Conservation (phyloP, 1,140 invertebrate species). For the Amphibalanus amphitrite region DNA sequence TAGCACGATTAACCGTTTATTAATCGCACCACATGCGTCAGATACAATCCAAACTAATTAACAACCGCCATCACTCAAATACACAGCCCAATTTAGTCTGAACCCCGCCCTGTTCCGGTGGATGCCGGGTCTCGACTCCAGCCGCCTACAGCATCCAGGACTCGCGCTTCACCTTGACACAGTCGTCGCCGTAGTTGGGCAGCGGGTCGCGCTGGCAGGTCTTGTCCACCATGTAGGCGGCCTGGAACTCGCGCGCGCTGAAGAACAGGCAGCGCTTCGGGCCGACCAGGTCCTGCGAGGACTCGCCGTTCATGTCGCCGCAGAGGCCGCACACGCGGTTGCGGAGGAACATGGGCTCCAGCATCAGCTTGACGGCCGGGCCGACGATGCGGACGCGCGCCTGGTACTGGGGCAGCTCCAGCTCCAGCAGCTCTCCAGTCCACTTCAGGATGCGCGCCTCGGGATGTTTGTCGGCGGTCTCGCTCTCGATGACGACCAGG, state of each 20-base stretch:
- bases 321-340: conserved; percentile 20
- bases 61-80: not conserved
- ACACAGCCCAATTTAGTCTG: not conserved
- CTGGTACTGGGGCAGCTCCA: not conserved
- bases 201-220: not conserved
- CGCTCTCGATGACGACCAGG: conserved; percentile 3
- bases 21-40: not conserved
- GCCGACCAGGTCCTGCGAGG: conserved; percentile 4
- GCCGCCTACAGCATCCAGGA: not conserved
- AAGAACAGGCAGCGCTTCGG: conserved; percentile 11
- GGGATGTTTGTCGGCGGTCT: not conserved
- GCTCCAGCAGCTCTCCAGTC: not conserved
- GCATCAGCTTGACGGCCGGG: conserved; percentile 9
- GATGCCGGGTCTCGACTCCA: no score
- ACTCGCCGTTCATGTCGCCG: conserved; percentile 9
- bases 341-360: conserved; percentile 25
- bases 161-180: not conserved
- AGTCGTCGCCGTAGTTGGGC: not conserved
- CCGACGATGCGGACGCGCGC: not conserved
- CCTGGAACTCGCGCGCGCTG: conserved; percentile 3
- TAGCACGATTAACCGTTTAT: not conserved
- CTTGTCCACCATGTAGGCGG: conserved; percentile 12
- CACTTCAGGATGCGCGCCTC: not conserved
- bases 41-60: not conserved
- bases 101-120: not conserved